phyloP scores from a whole-genome alignment of 2,113 vertebrate genomes.

The Misgurnus anguillicaudatus region DNA sequence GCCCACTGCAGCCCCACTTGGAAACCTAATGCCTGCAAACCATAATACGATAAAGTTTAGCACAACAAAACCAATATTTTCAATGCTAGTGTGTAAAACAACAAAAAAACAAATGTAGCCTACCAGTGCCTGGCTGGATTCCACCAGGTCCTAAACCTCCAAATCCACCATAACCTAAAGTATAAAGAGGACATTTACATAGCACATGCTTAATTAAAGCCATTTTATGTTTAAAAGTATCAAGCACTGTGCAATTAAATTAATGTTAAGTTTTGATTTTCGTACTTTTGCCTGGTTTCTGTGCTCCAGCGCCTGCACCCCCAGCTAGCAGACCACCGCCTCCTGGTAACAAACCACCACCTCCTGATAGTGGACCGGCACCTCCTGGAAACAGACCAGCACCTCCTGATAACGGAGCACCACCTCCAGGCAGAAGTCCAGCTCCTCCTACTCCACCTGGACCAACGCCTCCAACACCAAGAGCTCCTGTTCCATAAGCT shows the following conservation, averaged over 20 bases:
- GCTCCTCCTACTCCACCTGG: conserved; percentile 38
- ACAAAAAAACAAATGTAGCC: conserved; percentile 9
- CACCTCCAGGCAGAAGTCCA: conserved; percentile 47
- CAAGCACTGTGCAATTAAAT: background rate
- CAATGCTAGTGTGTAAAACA: background rate
- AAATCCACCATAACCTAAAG: conserved; percentile 68
- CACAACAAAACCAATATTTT: background rate
- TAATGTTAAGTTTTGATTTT: background rate
- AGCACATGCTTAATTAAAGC: too few relatives aligned
- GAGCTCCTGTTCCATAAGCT: conserved; percentile 56
- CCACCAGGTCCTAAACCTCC: conserved; percentile 49
- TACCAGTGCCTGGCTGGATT: conserved; percentile 71
- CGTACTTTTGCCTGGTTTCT: conserved; percentile 71
- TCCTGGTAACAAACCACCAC: conserved; percentile 1
- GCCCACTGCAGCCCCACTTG: conserved; percentile 69
- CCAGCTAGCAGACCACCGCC: too few relatives aligned
- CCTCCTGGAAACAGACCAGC: conserved; percentile 4
- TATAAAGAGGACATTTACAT: too few relatives aligned
- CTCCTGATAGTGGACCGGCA: background rate
- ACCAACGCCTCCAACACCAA: conserved; percentile 44
- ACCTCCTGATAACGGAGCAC: conserved; percentile 43
- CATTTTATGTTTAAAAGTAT: background rate
- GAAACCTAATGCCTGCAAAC: conserved; percentile 66
- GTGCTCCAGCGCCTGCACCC: conserved; percentile 49
- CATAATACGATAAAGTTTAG: background rate